phyloP scores from a whole-genome alignment of 2,797 vertebrate genomes.

The Anguilla anguilla region DNA sequence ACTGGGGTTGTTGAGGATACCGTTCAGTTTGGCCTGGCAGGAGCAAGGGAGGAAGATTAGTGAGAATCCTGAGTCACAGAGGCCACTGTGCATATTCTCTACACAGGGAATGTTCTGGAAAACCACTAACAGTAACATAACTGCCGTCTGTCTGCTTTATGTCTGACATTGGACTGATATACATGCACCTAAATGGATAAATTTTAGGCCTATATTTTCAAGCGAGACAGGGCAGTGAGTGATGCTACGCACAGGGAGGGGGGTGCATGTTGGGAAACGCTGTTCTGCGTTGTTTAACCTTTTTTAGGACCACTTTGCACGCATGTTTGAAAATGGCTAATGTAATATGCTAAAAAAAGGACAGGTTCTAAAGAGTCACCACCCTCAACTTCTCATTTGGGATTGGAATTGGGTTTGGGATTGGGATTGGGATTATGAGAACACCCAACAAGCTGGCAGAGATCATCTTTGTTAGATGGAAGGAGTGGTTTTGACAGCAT shows the following conservation, averaged over 20 bases:
- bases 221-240: too few relatives aligned
- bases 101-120: neutral
- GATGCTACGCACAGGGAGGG: too few relatives aligned
- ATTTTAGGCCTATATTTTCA: neutral
- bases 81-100: too few relatives aligned
- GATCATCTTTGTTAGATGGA: neutral
- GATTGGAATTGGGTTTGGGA: neutral
- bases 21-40: constrained; percentile 73
- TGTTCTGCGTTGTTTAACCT: neutral
- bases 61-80: neutral
- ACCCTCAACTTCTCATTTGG: neutral
- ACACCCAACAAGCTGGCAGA: neutral
- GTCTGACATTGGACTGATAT: neutral
- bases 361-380: neutral
- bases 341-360: neutral
- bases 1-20: constrained; percentile 63
- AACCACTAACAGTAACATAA: too few relatives aligned
- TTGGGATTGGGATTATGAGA: too few relatives aligned
- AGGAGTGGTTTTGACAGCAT: neutral
- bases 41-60: neutral
- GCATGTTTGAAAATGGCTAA: neutral
- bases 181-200: neutral
- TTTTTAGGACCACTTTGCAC: neutral
- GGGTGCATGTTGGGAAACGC: too few relatives aligned
- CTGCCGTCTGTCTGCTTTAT: neutral